These are phyloP conservation scores for Nemotelus pantherinus DNA, from an alignment of 2,888 invertebrate genomes.

Conservation along the genomic window DNA sequence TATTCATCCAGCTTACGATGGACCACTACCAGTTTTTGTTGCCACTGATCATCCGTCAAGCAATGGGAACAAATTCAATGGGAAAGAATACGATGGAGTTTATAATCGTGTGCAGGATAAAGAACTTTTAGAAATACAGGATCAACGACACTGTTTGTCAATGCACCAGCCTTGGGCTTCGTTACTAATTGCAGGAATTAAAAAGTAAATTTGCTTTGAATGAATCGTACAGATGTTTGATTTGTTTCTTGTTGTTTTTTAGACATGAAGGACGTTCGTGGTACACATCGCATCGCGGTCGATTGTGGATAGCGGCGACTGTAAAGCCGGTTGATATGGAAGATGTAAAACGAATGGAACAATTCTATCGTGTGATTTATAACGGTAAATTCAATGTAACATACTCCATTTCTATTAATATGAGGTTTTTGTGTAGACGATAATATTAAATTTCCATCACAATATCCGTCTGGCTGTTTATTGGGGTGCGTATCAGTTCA, in stretches of 20 bases:
- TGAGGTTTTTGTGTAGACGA: slow-evolving; percentile 65
- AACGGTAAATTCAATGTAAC: slow-evolving; percentile 66
- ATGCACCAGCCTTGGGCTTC: slow-evolving; percentile 98
- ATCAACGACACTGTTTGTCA: slow-evolving; percentile 87
- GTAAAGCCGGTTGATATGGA: slow-evolving; percentile 77
- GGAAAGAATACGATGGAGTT: slow-evolving; percentile 55
- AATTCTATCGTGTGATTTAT: slow-evolving; percentile 74
- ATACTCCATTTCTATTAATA: neutral
- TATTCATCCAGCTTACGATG: slow-evolving; percentile 56
- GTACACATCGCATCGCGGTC: slow-evolving; percentile 91
- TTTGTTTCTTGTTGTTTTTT: neutral
- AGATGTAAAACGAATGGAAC: slow-evolving; percentile 75
- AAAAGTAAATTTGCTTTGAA: slow-evolving; percentile 69
- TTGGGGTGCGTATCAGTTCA: slow-evolving; percentile 88
- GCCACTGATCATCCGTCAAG: slow-evolving; percentile 39
- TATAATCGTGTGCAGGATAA: slow-evolving; percentile 77
- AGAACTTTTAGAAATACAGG: slow-evolving; percentile 82
- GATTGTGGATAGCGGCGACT: slow-evolving; percentile 94
- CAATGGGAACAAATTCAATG: slow-evolving; percentile 17
- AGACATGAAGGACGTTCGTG: slow-evolving; percentile 94
- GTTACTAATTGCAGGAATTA: slow-evolving; percentile 89
- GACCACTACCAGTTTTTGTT: slow-evolving; percentile 51
- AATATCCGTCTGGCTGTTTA: slow-evolving; percentile 87
- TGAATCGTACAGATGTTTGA: too few species aligned
- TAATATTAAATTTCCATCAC: slow-evolving; percentile 78